These are phyloP conservation scores for Hirudo medicinalis DNA, from an alignment of 1,140 invertebrate genomes.

Conservation along the genomic window DNA sequence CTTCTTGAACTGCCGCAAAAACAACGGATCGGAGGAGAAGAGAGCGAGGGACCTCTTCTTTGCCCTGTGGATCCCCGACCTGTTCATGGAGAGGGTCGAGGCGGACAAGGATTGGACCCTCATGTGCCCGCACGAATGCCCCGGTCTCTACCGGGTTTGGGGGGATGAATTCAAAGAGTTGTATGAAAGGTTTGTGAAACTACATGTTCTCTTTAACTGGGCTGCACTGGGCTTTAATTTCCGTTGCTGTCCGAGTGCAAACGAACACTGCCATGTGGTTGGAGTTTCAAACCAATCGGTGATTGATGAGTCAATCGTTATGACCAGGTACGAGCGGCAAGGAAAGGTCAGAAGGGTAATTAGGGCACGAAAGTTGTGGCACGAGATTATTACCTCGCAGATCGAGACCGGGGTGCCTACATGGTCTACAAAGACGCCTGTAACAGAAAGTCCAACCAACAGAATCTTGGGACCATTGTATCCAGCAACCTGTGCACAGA, in stretches of 20 bases:
- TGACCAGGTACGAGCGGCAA: constrained; percentile 65
- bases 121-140: constrained; percentile 90
- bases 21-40: constrained; percentile 77
- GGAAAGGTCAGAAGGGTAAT: constrained; percentile 61
- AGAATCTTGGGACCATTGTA: constrained; percentile 96
- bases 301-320: background rate
- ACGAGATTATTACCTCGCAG: constrained; percentile 83
- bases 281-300: background rate
- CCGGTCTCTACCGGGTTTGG: constrained; percentile 77
- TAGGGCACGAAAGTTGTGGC: constrained; percentile 78
- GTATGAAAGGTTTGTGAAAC: constrained; percentile 54
- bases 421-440: constrained; percentile 95
- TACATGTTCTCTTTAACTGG: no score
- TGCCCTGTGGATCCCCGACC: constrained; percentile 93
- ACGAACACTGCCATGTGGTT: background rate
- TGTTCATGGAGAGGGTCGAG: constrained; percentile 94
- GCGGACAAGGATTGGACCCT: constrained; percentile 74
- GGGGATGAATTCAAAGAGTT: constrained; percentile 85
- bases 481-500: constrained; percentile 97
- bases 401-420: constrained; percentile 96
- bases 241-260: no score
- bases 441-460: constrained; percentile 92
- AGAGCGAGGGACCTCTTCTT: constrained; percentile 93
- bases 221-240: no score
- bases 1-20: constrained; percentile 78